phyloP scores from a whole-genome alignment of 2,888 invertebrate genomes.

The Apamea monoglypha region DNA sequence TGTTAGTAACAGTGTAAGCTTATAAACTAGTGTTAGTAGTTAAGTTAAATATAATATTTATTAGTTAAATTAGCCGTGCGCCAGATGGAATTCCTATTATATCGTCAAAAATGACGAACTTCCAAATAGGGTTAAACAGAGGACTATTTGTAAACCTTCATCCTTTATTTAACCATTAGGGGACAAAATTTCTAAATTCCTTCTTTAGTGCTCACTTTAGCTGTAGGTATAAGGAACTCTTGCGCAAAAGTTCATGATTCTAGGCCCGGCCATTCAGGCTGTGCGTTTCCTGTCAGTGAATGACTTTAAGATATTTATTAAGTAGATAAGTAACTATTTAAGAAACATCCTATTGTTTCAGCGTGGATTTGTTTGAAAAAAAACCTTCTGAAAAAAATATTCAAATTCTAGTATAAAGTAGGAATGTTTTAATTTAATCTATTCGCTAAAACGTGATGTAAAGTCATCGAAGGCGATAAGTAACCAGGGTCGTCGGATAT shows the following conservation, averaged over 20 bases:
- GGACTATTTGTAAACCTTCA: neutral
- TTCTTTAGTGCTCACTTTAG: too few species aligned
- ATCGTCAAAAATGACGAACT: neutral
- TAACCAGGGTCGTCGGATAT: too few species aligned
- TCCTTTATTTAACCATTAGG: too few species aligned
- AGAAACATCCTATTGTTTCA: neutral
- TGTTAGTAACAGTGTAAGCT: too few species aligned
- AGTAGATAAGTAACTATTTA: neutral
- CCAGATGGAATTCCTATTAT: neutral
- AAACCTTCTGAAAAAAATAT: neutral
- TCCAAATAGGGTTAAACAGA: neutral
- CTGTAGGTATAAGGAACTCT: too few species aligned
- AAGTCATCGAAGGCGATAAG: too few species aligned
- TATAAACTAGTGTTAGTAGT: too few species aligned
- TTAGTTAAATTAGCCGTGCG: neutral
- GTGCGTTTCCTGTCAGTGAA: neutral
- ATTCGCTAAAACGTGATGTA: neutral
- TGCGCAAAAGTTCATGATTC: neutral
- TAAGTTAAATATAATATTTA: too few species aligned
- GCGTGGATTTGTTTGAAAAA: neutral
- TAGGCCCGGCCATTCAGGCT: neutral
- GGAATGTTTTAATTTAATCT: neutral
- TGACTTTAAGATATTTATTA: neutral
- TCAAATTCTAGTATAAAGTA: neutral
- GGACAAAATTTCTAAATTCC: neutral